Base-by-base conservation (phyloP, 1,140 invertebrate genomes). In the Pachyrhynchus sulphureomaculatus region DNA sequence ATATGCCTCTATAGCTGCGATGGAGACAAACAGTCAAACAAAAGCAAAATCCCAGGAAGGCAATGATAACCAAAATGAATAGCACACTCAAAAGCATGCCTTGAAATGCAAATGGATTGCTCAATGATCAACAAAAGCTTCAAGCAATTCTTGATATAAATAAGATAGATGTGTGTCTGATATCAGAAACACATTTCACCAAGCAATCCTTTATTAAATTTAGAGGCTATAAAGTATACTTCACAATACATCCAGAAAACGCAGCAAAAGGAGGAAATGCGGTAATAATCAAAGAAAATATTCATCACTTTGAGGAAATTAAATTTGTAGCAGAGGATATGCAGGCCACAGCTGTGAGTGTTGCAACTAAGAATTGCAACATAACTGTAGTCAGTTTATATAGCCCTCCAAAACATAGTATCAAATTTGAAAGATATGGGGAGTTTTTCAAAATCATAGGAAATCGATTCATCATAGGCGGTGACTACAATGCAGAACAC, bases 401-500 rank as follows among this genome's bases (percentile, higher is more conserved):
- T n/a, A n/a, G n/a, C n/a, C n/a, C n/a, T n/a, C n/a, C n/a, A n/a
- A n/a, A n/a, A n/a, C n/a, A n/a, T n/a, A n/a, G n/a, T n/a, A n/a
- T n/a, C n/a, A n/a, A n/a, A n/a, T n/a, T n/a, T n/a, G n/a, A n/a
- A n/a, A n/a, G n/a, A n/a, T n/a, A n/a, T n/a, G n/a, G n/a, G n/a
- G n/a, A n/a, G n/a, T n/a, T n/a, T n/a, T n/a, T n/a, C n/a, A n/a
- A n/a, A n/a, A n/a, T n/a, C n/a, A n/a, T 20, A 69, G 65, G 2
- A 75, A 72, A 12, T 76, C 76, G 0, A 75, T 79, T 44, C 78
- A 69, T 39, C n/a, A n/a, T n/a, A n/a, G n/a, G n/a, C n/a, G n/a
- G n/a, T n/a, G n/a, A n/a, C n/a, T n/a, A n/a, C n/a, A 80, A 79
- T 56, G 73, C 75, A n/a, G 78, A 79, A 68, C 72, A 77, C 37